Base-by-base conservation (phyloP, 2,113 vertebrate species). In the Canis aureus region DNA sequence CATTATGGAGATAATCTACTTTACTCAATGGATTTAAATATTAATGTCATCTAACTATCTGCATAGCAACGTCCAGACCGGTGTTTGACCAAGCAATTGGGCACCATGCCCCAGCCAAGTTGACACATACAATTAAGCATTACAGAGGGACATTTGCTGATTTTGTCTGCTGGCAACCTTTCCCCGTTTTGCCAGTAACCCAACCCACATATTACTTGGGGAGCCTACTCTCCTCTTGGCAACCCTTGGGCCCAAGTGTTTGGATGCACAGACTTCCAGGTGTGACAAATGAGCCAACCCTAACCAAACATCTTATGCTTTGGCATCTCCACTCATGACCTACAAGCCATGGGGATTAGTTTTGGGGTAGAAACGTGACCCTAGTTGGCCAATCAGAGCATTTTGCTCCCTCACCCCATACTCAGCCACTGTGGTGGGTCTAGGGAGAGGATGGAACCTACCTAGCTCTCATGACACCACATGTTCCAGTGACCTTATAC, bases 341-440 rank as follows among this genome's bases (percentile, higher is more conserved):
- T 9, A 8, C 8, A 53, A 81, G 59, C 51, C 11, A 1, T 2
- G 11, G 67, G 15, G 8, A 20, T 1, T 11, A 2, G 5, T 60
- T 55, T 76, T 32, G 9, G 17, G 60, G 2, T 27, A 9, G 27
- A 55, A 16, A 43, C 7, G 2, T 8, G 20, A 23, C 49, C 29
- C 20, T 12, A 0, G 38, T 4, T 25, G 38, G 20, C 22, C 60
- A n/a, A 0, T 15, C 5, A 10, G 16, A 19, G 51, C 12, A 15
- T 38, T 69, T 1, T 6, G 11, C 6, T 8, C 57, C 27, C 23
- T 66, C 2, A 0, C 4, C 2, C 11, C 1, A 7, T 27, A 16
- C n/a, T 20, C 2, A 12, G 25, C 9, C 35, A 8, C 0, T 0
- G 27, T 4, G n/a, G 32, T 8, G 6, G 11, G 19, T 6, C 1